phyloP scores from a whole-genome alignment of 2,888 invertebrate species.

The Rotaria sp. region DNA sequence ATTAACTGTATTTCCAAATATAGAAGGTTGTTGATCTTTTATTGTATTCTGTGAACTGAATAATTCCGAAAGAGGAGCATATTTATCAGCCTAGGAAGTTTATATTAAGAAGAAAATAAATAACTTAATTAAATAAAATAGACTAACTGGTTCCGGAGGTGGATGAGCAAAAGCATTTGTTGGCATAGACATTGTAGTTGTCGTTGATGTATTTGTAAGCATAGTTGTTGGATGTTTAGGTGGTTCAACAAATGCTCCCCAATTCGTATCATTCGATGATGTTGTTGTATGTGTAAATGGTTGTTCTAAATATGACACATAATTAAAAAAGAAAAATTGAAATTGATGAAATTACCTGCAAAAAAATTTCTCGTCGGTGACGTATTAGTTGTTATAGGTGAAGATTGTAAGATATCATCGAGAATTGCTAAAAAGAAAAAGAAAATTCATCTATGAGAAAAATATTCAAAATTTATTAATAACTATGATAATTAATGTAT shows the following conservation, averaged over 20 bases:
- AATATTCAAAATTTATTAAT: no score
- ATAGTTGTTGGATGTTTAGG: neutral
- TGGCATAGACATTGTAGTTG: neutral
- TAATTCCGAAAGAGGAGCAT: slow-evolving; percentile 21
- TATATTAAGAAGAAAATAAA: neutral
- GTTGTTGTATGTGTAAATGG: neutral
- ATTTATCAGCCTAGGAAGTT: neutral
- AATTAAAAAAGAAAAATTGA: neutral
- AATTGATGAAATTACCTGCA: neutral
- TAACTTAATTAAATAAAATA: neutral
- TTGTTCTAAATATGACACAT: neutral
- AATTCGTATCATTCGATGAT: neutral
- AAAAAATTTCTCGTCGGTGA: neutral
- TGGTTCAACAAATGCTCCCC: slow-evolving; percentile 11
- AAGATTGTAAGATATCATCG: neutral
- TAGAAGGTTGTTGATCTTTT: neutral
- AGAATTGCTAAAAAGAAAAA: neutral
- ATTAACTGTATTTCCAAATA: neutral
- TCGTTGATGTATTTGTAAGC: neutral
- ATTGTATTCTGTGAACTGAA: slow-evolving; percentile 13
- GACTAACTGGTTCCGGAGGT: neutral
- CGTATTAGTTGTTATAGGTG: neutral
- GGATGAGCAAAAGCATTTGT: neutral
- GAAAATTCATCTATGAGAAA: no score
- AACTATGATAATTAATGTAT: no score